These are phyloP conservation scores for Myioborus miniatus DNA, from an alignment of 2,797 vertebrate genomes.

Conservation along the genomic window DNA sequence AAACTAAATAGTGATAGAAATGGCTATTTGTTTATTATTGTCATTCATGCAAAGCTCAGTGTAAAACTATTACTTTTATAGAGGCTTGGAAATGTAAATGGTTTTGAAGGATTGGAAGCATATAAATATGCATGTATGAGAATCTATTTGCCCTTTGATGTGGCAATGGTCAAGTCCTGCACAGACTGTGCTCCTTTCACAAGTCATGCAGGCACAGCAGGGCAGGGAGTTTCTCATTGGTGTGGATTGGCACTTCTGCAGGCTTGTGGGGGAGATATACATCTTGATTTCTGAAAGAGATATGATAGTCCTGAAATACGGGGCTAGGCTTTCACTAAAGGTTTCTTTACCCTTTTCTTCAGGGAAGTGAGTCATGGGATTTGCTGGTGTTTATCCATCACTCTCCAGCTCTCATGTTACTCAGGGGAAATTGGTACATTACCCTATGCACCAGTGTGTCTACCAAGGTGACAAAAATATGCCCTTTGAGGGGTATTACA, in stretches of 20 bases:
- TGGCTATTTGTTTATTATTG: background rate
- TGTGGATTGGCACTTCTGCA: background rate
- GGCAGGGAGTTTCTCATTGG: background rate
- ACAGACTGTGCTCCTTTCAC: background rate
- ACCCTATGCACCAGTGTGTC: background rate
- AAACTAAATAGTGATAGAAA: background rate
- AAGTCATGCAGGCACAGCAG: background rate
- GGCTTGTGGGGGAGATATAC: background rate
- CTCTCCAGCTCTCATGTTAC: background rate
- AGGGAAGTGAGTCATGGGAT: background rate
- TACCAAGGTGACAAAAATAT: background rate
- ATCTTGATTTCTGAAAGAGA: background rate
- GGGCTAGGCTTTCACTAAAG: background rate
- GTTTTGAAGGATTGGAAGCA: background rate
- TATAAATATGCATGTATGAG: background rate
- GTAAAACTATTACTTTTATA: background rate
- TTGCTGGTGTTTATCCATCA: background rate
- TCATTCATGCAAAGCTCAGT: background rate
- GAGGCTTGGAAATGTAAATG: background rate
- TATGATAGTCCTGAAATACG: accelerated
- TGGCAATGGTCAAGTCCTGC: background rate
- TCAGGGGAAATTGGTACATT: background rate
- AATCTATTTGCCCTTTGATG: background rate
- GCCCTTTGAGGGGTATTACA: background rate
- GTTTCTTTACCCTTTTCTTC: background rate